Evolutionary conservation across 2,888 invertebrate genomes (phyloP).

Genomic region (Frankliniella intonsa): DNA sequence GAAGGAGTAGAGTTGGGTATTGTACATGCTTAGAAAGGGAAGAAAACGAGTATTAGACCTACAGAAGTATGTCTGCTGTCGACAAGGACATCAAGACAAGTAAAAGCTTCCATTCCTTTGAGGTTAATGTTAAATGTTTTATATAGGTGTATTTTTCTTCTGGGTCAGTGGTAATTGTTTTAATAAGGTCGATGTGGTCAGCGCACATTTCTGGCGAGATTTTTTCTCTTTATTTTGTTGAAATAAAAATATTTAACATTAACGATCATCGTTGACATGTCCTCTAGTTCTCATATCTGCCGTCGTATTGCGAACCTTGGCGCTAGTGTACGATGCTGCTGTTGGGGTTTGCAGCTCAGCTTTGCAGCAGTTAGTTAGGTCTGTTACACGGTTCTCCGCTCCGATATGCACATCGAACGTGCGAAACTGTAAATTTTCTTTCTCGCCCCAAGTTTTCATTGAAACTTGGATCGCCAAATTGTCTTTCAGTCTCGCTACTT

Average conservation of each 20-base stretch:
- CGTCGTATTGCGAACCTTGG: background rate
- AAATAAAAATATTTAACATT: background rate
- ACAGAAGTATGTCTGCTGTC: background rate
- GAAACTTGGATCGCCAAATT: background rate
- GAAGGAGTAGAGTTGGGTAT: background rate
- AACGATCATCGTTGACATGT: constrained; percentile 13
- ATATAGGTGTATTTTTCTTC: background rate
- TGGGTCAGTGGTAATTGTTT: background rate
- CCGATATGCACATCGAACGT: background rate
- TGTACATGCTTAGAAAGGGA: background rate
- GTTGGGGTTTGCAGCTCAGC: background rate
- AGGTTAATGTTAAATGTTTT: background rate
- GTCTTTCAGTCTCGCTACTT: too few relatives aligned
- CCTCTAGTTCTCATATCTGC: background rate
- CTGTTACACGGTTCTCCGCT: background rate
- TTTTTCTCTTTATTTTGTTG: background rate
- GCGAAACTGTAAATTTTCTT: background rate
- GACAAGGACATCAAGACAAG: background rate
- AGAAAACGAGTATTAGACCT: background rate
- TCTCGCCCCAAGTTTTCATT: background rate
- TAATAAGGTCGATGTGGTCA: background rate
- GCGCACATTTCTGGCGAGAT: background rate
- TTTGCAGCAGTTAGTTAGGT: background rate
- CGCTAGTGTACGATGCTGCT: constrained; percentile 4
- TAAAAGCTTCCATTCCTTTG: background rate